Evolutionary conservation across 2,888 invertebrate genomes (phyloP).

Genomic region (Oscheius onirici): DNA sequence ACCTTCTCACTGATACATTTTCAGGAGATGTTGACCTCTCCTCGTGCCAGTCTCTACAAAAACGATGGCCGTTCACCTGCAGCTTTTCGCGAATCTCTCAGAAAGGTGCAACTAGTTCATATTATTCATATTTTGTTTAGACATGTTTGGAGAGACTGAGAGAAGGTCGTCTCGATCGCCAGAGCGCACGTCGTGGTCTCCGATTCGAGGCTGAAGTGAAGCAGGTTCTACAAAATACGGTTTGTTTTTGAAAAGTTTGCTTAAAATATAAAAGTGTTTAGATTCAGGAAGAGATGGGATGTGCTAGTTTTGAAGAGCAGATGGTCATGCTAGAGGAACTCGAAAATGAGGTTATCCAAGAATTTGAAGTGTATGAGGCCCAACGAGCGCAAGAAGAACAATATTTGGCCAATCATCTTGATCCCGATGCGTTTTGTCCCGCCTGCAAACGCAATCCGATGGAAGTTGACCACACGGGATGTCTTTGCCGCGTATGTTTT

Average conservation of each 20-base stretch:
- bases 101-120: not conserved
- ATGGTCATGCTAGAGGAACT: not conserved
- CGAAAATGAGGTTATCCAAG: slow-evolving; percentile 1
- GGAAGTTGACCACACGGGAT: slow-evolving; percentile 13
- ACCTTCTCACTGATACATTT: not conserved
- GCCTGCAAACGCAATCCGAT: slow-evolving; percentile 15
- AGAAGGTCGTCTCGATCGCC: not conserved
- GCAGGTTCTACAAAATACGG: not conserved
- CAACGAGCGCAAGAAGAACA: slow-evolving; percentile 3
- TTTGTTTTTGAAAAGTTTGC: not conserved
- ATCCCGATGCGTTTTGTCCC: slow-evolving; percentile 25
- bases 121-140: not conserved
- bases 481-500: slow-evolving; percentile 12
- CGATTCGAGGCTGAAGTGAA: not conserved
- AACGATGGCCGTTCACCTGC: slow-evolving; percentile 18
- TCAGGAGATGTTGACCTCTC: slow-evolving; percentile 17
- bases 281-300: slow-evolving; percentile 11
- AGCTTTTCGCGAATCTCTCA: slow-evolving; percentile 7
- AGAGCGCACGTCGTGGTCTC: not conserved
- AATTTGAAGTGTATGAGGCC: slow-evolving; percentile 18
- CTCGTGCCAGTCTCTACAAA: slow-evolving; percentile 1
- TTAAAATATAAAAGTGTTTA: not conserved
- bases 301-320: slow-evolving; percentile 4
- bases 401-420: not conserved
- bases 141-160: slow-evolving; percentile 4